Percentiles rank a stretch among this genome's conserved stretches.
Conservation (phyloP, 2,888 invertebrate genomes). For the Calameuta pallipes region DNA sequence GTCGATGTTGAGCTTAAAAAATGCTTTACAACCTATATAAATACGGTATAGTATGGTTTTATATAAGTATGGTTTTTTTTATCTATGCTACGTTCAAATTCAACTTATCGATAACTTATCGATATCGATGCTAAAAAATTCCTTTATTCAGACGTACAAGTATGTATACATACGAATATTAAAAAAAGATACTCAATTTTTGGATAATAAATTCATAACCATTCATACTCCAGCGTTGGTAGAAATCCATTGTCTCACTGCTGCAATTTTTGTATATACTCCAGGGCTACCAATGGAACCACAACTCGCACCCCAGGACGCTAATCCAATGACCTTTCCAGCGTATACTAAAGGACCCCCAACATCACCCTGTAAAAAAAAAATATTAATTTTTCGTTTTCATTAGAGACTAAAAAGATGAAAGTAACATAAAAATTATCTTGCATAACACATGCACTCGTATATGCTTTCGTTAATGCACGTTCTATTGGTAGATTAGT, state of each 20-base stretch:
- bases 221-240: constrained; percentile 11
- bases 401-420: neutral
- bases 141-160: too few species aligned
- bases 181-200: neutral
- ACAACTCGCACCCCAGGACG: constrained; percentile 16
- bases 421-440: neutral
- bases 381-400: neutral
- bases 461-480: too few species aligned
- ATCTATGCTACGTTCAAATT: too few species aligned
- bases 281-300: constrained; percentile 10
- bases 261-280: constrained; percentile 9
- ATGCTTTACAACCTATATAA: too few species aligned
- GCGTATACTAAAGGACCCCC: constrained; percentile 17
- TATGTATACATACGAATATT: too few species aligned
- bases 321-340: constrained; percentile 11
- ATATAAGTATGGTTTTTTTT: too few species aligned
- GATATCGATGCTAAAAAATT: neutral
- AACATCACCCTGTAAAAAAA: constrained; percentile 11
- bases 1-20: too few species aligned
- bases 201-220: neutral
- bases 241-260: constrained; percentile 14
- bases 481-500: neutral
- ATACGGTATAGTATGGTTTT: too few species aligned
- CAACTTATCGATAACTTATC: too few species aligned
- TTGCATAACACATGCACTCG: too few species aligned